Percentiles rank a stretch among this genome's conserved stretches.
These are phyloP conservation scores for Mythimna pallens DNA, from an alignment of 2,888 invertebrate species.

Conservation along the genomic window DNA sequence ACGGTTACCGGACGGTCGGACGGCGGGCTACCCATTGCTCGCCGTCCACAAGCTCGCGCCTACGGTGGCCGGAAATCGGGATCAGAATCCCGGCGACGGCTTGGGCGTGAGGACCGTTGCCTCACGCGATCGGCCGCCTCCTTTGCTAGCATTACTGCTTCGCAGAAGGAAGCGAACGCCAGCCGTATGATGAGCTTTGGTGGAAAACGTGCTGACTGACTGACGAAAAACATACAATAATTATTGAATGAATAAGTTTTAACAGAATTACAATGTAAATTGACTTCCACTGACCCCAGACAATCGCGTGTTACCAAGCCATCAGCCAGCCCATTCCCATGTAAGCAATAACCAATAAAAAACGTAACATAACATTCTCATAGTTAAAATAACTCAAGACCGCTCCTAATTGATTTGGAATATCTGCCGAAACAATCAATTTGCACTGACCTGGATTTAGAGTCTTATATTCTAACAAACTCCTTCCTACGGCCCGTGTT, in stretches of 20 bases:
- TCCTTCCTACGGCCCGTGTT: background rate
- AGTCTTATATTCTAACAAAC: background rate
- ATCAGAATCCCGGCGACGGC: too few species aligned
- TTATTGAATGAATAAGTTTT: background rate
- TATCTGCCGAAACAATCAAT: conserved; percentile 60
- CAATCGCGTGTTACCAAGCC: conserved; percentile 32
- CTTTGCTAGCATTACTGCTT: too few species aligned
- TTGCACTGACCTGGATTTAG: conserved; percentile 46
- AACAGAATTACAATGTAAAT: conserved; percentile 4
- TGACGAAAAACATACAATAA: background rate
- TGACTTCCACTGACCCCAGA: background rate
- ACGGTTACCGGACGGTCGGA: too few species aligned
- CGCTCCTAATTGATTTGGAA: conserved; percentile 38
- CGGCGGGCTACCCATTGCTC: too few species aligned
- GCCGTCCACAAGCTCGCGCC: too few species aligned
- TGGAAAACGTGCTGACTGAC: too few species aligned
- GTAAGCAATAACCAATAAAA: conserved; percentile 30
- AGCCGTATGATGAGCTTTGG: too few species aligned
- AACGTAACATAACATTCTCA: conserved; percentile 50
- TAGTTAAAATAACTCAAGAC: conserved; percentile 38
- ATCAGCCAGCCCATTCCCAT: conserved; percentile 36
- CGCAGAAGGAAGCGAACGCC: too few species aligned
- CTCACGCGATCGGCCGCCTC: too few species aligned
- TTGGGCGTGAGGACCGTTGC: too few species aligned
- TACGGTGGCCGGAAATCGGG: too few species aligned